A percentile compares a stretch with the other conserved stretches of the same genome.
Evolutionary conservation across 2,797 vertebrate species (phyloP).

Genomic region (Bryconaethiops microstoma): DNA sequence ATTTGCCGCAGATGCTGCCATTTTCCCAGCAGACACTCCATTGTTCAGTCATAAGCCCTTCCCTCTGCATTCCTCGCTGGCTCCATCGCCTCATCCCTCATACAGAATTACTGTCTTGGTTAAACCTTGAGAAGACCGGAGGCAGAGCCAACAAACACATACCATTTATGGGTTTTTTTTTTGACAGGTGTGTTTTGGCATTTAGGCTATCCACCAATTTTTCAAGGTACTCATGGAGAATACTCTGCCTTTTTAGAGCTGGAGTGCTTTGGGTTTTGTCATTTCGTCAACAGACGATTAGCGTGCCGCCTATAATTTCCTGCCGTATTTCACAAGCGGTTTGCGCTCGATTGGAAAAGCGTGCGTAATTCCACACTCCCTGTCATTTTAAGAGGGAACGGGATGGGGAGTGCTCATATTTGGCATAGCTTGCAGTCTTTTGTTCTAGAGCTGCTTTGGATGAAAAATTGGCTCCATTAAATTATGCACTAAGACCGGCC

Average conservation of each 20-base stretch:
- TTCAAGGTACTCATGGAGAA: neutral
- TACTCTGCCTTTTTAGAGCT: neutral
- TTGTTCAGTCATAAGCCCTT: slow-evolving; percentile 58
- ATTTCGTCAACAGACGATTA: neutral
- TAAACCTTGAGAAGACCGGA: slow-evolving; percentile 8
- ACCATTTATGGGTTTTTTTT: neutral
- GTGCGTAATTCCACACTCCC: slow-evolving; percentile 26
- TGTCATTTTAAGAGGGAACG: slow-evolving; percentile 53
- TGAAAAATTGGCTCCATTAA: slow-evolving; percentile 75
- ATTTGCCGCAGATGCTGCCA: slow-evolving; percentile 50
- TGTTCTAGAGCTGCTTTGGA: slow-evolving; percentile 63
- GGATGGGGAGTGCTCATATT: slow-evolving; percentile 69
- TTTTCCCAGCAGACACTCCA: slow-evolving; percentile 48
- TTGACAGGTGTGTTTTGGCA: neutral
- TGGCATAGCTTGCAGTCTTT: slow-evolving; percentile 73
- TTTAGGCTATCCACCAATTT: neutral
- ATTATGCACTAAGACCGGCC: slow-evolving; percentile 68
- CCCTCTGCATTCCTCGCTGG: slow-evolving; percentile 46
- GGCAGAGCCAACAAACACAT: neutral
- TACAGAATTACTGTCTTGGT: neutral
- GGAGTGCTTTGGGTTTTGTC: neutral
- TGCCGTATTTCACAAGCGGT: slow-evolving; percentile 7
- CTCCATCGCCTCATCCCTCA: slow-evolving; percentile 21
- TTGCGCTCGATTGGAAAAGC: slow-evolving; percentile 1
- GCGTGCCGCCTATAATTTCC: neutral